These are phyloP conservation scores for Clarias magur DNA, from an alignment of 2,113 vertebrate species.

Conservation along the genomic window DNA sequence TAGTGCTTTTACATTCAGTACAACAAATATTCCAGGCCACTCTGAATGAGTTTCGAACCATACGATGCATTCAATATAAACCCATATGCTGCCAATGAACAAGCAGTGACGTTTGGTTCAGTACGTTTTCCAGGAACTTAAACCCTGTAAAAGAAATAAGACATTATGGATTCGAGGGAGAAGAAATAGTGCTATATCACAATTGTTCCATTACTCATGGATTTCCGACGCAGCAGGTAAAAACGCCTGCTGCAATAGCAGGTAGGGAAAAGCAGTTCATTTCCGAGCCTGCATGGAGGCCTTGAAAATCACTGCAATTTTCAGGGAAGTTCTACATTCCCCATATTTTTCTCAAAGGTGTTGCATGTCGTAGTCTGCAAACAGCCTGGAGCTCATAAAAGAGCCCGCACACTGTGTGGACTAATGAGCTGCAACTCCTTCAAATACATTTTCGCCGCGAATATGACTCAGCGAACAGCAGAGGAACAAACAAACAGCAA, in stretches of 20 bases:
- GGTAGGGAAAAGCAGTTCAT: not conserved
- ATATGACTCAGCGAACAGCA: slow-evolving; percentile 5
- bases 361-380: not conserved
- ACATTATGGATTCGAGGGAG: not conserved
- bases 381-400: slow-evolving; percentile 20
- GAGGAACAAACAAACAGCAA: not conserved
- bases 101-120: not conserved
- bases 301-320: not conserved
- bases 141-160: not conserved
- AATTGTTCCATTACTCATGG: not conserved
- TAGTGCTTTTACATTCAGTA: not conserved
- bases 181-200: not conserved
- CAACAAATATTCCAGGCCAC: not conserved
- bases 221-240: not conserved
- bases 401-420: slow-evolving; percentile 8
- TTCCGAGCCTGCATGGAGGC: not conserved
- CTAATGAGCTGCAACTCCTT: slow-evolving; percentile 31
- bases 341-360: not conserved
- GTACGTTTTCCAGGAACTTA: not conserved
- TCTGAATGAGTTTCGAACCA: not conserved
- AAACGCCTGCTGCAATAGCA: not conserved
- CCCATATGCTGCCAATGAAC: too few species aligned
- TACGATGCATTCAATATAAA: not conserved
- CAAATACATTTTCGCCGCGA: slow-evolving; percentile 3
- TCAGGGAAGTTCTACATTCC: not conserved